Evolutionary conservation across 2,113 vertebrate species (phyloP).

Genomic region (Gulo gulo): DNA sequence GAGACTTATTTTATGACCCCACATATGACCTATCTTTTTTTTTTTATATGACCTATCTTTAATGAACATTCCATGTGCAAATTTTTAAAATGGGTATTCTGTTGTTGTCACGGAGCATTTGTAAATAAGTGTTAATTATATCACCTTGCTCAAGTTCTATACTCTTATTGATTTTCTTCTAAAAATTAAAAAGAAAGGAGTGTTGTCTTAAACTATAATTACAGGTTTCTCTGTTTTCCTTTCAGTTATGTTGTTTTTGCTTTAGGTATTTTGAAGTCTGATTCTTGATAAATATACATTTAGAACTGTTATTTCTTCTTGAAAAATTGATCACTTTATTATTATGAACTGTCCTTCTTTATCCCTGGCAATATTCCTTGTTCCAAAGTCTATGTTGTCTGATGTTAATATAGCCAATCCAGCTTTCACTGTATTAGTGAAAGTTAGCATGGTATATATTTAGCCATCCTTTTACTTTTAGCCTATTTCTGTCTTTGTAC

Average conservation of each 20-base stretch:
- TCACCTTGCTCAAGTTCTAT: not conserved
- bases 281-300: not conserved
- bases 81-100: not conserved
- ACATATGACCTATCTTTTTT: not conserved
- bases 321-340: not conserved
- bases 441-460: not conserved
- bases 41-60: not conserved
- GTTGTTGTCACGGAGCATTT: not conserved
- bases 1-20: not conserved
- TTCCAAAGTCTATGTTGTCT: not conserved
- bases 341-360: not conserved
- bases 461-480: not conserved
- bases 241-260: not conserved
- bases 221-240: not conserved
- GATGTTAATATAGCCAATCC: not conserved
- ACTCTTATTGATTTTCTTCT: not conserved
- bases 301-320: not conserved
- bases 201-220: not conserved
- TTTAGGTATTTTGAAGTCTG: not conserved
- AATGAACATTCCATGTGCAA: not conserved
- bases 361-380: not conserved
- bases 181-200: not conserved
- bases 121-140: not conserved
- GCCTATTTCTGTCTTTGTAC: not conserved
- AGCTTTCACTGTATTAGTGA: not conserved